Percentiles rank a stretch among this genome's conserved stretches.
These are phyloP conservation scores for Argentina silus DNA, from an alignment of 2,797 vertebrate species.

Conservation along the genomic window DNA sequence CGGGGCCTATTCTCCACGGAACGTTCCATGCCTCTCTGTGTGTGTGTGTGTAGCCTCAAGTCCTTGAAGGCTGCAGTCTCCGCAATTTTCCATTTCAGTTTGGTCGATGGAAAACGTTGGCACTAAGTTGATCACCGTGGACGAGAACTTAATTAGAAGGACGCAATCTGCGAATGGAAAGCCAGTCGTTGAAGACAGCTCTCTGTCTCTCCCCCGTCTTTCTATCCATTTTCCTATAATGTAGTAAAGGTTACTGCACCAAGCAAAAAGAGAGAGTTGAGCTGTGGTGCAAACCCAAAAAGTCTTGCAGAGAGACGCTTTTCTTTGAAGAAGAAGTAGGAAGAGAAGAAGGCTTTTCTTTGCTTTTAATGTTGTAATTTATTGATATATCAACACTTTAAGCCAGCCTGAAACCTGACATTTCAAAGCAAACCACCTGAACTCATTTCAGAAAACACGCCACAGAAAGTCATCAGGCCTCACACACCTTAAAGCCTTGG, in stretches of 20 bases:
- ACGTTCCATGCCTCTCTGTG: background rate
- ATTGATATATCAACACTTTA: too few relatives aligned
- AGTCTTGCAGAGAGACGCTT: too few relatives aligned
- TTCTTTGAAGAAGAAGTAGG: too few relatives aligned
- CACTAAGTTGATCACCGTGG: background rate
- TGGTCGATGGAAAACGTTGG: background rate
- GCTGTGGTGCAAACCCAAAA: background rate
- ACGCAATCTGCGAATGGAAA: background rate
- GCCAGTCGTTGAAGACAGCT: background rate
- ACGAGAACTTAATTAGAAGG: background rate
- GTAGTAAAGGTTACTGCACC: background rate
- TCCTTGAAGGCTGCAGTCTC: conserved; percentile 1
- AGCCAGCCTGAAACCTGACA: too few relatives aligned
- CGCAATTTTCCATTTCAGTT: background rate
- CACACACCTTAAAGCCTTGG: too few relatives aligned
- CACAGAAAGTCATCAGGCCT: too few relatives aligned
- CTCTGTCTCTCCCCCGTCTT: background rate
- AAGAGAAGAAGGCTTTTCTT: too few relatives aligned
- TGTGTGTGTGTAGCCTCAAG: background rate
- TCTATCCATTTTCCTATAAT: background rate
- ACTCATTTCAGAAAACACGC: too few relatives aligned
- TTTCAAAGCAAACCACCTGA: too few relatives aligned
- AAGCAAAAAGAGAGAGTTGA: background rate
- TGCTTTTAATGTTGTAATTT: too few relatives aligned
- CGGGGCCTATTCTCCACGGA: too few relatives aligned